Evolutionary conservation across 2,888 invertebrate genomes (phyloP), one percentile per base, ranked within the genome.

Genomic region (Xestia rhomboidea): DNA sequence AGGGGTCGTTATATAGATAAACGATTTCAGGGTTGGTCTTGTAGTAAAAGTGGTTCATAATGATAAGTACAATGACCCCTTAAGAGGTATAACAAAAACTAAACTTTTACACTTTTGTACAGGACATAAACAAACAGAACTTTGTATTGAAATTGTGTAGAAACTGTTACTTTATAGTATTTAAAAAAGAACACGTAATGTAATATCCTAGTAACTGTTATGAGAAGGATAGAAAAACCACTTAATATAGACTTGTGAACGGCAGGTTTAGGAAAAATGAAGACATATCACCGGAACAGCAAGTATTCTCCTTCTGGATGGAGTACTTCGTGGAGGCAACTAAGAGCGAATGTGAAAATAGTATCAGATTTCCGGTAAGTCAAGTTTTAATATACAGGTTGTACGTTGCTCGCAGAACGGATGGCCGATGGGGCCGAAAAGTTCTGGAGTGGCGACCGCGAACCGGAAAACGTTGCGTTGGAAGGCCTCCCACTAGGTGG

Each of bases 291-390:
- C 98, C 98, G 0, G 99, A 99, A 93, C 98, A 99, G 93, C 98
- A 99, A 95, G 97, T 99, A 1, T 99, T 99, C 94, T 97, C 98
- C 87, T 99, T 99, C 95, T 99, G 99, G 99, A 99, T 99, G 98
- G 99, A 99, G 91, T 99, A 99, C 95, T 99, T 99, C 94, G 97
- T 99, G 57, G 99, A 99, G 95, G 99, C 99, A 21, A 99, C 98
- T 46, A 98, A 98, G 92, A 97, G 97, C 78, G 98, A 98, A 88
- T 97, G 98, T 88, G 98, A 98, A 77, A 98, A 98, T 93, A 97
- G 97, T 89, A 99, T 99, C 89, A 97, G 99, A 87, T 99, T 99
- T 97, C 99, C 99, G 73, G 98, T 98, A 95, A 97, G 97, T 92
- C 13, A 18, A 34, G 0, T 66, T 64, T 18, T 13, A 60, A 0